Conservation (phyloP, 2,113 vertebrate species). For the Epinephelus fuscoguttatus region DNA sequence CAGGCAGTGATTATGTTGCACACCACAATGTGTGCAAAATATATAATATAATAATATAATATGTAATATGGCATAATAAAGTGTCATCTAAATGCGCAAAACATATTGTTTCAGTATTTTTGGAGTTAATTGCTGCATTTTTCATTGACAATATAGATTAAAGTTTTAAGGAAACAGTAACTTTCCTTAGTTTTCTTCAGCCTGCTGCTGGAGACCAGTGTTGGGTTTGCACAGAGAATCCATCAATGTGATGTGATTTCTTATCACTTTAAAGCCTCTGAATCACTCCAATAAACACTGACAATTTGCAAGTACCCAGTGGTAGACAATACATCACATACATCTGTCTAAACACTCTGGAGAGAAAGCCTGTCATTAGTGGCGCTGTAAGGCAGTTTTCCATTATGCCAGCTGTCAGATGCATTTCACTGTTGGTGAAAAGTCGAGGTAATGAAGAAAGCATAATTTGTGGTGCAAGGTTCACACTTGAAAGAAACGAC, state of each 20-base stretch:
- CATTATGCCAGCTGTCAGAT: conserved; percentile 21
- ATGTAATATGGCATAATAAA: no score
- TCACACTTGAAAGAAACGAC: background rate
- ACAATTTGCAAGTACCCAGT: conserved; percentile 5
- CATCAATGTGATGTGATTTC: background rate
- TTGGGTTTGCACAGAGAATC: conserved; percentile 9
- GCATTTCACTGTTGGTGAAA: background rate
- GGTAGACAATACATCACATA: conserved; percentile 8
- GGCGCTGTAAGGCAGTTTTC: background rate
- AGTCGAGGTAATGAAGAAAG: background rate
- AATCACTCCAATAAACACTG: conserved; percentile 37
- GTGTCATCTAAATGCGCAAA: background rate
- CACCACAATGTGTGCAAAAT: no score
- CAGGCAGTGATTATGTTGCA: no score
- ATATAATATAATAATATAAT: no score
- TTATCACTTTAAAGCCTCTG: conserved; percentile 19
- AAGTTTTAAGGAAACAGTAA: background rate
- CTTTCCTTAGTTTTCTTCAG: background rate
- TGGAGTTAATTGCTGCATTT: background rate
- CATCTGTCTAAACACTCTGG: conserved; percentile 18
- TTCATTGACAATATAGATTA: background rate
- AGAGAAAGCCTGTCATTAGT: conserved; percentile 19
- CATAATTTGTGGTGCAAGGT: background rate
- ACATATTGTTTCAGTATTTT: background rate
- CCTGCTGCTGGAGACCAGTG: background rate